phyloP scores from a whole-genome alignment of 2,113 vertebrate species.

The Dermatemys mawii region DNA sequence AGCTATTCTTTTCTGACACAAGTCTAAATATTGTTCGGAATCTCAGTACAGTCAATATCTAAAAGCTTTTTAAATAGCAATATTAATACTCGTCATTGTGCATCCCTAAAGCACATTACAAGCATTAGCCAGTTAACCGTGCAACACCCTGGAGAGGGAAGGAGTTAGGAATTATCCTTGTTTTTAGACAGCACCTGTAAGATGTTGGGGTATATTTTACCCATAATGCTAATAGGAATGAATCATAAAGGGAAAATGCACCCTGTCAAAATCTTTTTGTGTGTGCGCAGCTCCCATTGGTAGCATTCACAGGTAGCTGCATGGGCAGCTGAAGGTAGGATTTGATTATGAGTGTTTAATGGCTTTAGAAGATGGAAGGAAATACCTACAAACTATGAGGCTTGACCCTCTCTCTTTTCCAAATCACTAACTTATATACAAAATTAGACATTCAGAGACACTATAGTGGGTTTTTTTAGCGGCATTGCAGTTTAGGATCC shows the following conservation, averaged over 20 bases:
- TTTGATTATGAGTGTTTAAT: not conserved
- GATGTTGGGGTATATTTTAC: not conserved
- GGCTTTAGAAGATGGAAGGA: not conserved
- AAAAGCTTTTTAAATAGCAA: not conserved
- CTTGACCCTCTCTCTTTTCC: not conserved
- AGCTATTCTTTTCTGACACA: not conserved
- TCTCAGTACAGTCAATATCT: not conserved
- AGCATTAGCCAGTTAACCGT: not conserved
- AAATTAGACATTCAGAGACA: not conserved
- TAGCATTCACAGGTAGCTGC: not conserved
- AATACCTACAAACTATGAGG: not conserved
- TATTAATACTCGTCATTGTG: not conserved
- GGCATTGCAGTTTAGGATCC: not conserved
- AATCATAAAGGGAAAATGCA: not conserved
- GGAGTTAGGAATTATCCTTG: not conserved
- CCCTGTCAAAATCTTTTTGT: not conserved
- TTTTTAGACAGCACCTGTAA: not conserved
- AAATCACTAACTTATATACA: not conserved
- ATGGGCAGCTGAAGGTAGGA: not conserved
- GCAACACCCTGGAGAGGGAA: not conserved
- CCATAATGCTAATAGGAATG: not conserved
- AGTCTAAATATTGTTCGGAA: not conserved
- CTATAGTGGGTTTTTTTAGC: rapidly evolving
- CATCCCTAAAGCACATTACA: not conserved
- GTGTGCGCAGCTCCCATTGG: not conserved